Conservation (phyloP, 2,888 invertebrate genomes). For the Phyllotreta striolata region DNA sequence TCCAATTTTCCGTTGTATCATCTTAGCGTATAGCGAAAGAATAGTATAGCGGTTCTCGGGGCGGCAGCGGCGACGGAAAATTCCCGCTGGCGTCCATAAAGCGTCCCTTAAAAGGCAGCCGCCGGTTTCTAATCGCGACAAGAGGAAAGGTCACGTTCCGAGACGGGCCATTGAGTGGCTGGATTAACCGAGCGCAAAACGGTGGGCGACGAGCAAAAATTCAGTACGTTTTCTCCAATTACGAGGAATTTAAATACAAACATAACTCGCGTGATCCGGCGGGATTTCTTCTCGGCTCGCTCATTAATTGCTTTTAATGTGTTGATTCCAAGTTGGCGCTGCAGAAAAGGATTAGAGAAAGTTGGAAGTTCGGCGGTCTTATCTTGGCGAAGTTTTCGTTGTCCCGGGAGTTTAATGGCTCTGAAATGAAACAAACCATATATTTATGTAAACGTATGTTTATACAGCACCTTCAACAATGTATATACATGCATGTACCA, state of each 20-base stretch:
- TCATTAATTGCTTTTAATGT: conserved; percentile 41
- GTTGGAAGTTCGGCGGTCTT: conserved; percentile 24
- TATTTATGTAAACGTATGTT: too few relatives aligned
- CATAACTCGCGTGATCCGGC: conserved; percentile 39
- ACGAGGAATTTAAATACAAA: conserved; percentile 48
- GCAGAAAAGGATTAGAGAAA: conserved; percentile 26
- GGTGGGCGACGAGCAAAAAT: conserved; percentile 43
- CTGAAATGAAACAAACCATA: conserved; percentile 1
- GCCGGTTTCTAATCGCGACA: conserved; percentile 16
- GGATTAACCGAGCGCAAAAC: conserved; percentile 46
- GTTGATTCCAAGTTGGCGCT: conserved; percentile 29
- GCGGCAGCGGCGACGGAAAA: too few relatives aligned
- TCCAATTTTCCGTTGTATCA: too few relatives aligned
- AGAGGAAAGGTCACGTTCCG: conserved; percentile 44
- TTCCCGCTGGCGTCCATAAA: conserved; percentile 8
- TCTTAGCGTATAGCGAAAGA: too few relatives aligned
- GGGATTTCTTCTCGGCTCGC: conserved; percentile 43
- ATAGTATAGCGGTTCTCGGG: too few relatives aligned
- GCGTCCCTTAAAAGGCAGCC: conserved; percentile 7
- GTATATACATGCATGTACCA: too few relatives aligned
- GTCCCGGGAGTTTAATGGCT: conserved; percentile 12
- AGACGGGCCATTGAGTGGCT: conserved; percentile 46
- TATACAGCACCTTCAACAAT: too few relatives aligned
- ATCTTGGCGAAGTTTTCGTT: conserved; percentile 1
- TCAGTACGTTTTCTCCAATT: conserved; percentile 47